Conservation (phyloP, 2,113 vertebrate genomes). For the Trichomycterus rosablanca region DNA sequence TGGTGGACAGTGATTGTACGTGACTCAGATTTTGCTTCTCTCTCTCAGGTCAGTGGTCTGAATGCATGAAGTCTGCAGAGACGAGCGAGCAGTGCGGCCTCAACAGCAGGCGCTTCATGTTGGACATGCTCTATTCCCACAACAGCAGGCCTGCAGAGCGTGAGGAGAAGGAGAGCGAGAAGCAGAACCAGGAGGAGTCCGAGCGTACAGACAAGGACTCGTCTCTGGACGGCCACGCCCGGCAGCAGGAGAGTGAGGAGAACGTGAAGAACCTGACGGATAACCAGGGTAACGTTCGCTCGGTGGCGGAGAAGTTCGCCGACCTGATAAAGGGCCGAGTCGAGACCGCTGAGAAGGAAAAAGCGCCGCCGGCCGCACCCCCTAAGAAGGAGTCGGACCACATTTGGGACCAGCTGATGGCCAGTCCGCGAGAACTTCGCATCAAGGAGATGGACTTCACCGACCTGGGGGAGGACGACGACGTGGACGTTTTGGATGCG, state of each 20-base stretch:
- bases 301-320: constrained; percentile 85
- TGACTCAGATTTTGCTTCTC: background rate
- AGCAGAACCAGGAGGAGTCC: constrained; percentile 62
- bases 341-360: constrained; percentile 67
- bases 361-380: constrained; percentile 42
- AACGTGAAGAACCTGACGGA: constrained; percentile 81
- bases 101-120: constrained; percentile 88
- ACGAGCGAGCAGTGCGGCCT: constrained; percentile 84
- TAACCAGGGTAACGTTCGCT: constrained; percentile 84
- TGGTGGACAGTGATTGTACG: too few species aligned
- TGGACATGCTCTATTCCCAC: constrained; percentile 94
- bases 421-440: constrained; percentile 83
- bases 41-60: constrained; percentile 74
- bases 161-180: constrained; percentile 69
- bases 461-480: constrained; percentile 89
- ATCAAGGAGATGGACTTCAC: constrained; percentile 99
- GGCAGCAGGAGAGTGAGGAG: constrained; percentile 78
- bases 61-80: constrained; percentile 72
- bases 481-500: constrained; percentile 83
- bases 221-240: constrained; percentile 74
- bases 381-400: constrained; percentile 86
- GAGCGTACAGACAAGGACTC: constrained; percentile 60
- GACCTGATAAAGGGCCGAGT: constrained; percentile 76
- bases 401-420: constrained; percentile 98
- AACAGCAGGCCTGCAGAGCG: constrained; percentile 67